Percentiles rank a stretch among this genome's conserved stretches.
phyloP scores from a whole-genome alignment of 1,140 invertebrate species.

The Chelonus insularis region DNA sequence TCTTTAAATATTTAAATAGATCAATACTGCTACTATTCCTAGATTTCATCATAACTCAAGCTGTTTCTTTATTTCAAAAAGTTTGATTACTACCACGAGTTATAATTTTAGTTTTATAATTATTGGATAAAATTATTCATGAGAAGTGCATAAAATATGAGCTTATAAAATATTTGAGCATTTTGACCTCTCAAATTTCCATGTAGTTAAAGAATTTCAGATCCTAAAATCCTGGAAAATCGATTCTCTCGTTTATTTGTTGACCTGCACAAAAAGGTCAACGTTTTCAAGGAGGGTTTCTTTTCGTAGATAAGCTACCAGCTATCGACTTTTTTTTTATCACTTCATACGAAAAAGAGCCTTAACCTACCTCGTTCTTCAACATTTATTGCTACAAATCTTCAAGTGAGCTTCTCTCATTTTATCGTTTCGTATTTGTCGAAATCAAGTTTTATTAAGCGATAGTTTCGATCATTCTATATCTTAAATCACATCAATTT shows the following conservation, averaged over 20 bases:
- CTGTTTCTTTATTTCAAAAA: too few species aligned
- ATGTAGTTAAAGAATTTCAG: conserved; percentile 2
- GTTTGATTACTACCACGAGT: too few species aligned
- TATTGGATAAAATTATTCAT: too few species aligned
- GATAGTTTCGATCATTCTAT: too few species aligned
- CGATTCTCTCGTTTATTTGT: conserved; percentile 11
- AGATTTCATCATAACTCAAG: too few species aligned
- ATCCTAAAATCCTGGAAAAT: background rate
- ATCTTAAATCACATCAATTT: too few species aligned
- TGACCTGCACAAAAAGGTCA: background rate
- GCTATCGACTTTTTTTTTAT: conserved; percentile 8
- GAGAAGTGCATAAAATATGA: too few species aligned
- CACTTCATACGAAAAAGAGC: background rate
- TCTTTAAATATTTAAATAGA: too few species aligned
- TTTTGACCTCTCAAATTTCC: background rate
- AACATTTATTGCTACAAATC: conserved; percentile 22
- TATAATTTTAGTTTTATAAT: too few species aligned
- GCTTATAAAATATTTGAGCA: background rate
- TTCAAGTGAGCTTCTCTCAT: background rate
- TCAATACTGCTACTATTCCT: too few species aligned
- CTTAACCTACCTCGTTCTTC: background rate
- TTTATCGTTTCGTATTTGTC: conserved; percentile 11
- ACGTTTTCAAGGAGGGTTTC: conserved; percentile 2
- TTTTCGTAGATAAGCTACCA: conserved; percentile 3
- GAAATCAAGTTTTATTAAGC: background rate